Evolutionary conservation across 2,888 invertebrate species (phyloP).

Genomic region (Mythimna pallens): DNA sequence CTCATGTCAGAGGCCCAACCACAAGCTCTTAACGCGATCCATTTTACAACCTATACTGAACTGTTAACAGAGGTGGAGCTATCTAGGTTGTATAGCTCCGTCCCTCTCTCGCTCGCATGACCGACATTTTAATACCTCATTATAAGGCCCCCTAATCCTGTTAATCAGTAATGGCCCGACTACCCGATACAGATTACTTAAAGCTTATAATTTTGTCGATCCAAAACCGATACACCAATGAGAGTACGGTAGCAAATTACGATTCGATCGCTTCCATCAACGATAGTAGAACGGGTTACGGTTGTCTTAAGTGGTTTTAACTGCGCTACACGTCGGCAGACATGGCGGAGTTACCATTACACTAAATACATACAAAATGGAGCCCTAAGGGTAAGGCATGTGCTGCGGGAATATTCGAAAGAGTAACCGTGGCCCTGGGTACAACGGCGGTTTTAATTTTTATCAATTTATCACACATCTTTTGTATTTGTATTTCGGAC

Average conservation of each 20-base stretch:
- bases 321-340: constrained; percentile 42
- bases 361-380: constrained; percentile 48
- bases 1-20: too few relatives aligned
- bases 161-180: constrained; percentile 29
- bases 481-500: too few relatives aligned
- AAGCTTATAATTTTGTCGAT: constrained; percentile 56
- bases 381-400: constrained; percentile 15
- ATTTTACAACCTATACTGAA: too few relatives aligned
- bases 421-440: too few relatives aligned
- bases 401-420: not conserved
- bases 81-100: too few relatives aligned
- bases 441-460: too few relatives aligned
- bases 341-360: constrained; percentile 50
- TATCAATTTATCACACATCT: too few relatives aligned
- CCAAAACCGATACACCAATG: constrained; percentile 58
- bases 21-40: too few relatives aligned
- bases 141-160: not conserved
- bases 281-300: constrained; percentile 61
- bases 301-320: constrained; percentile 60
- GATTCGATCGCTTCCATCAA: constrained; percentile 57
- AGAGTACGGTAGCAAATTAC: constrained; percentile 70
- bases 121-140: too few relatives aligned
- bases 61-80: too few relatives aligned
- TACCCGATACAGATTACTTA: constrained; percentile 42
- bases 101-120: too few relatives aligned